Conservation (phyloP, 2,888 invertebrate genomes). For the Azorinus chamasolen region DNA sequence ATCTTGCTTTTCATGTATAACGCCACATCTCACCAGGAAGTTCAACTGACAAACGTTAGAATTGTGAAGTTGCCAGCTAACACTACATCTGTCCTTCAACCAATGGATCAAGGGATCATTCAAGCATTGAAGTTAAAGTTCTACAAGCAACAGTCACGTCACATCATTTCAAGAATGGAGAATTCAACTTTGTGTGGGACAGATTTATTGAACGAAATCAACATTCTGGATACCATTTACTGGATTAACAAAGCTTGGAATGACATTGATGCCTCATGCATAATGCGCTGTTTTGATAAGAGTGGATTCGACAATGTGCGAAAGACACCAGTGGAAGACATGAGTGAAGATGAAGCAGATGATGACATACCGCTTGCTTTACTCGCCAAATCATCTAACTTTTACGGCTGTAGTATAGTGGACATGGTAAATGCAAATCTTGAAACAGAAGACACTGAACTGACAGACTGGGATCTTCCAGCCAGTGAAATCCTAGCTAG, state of each 20-base stretch:
- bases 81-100: slow-evolving; percentile 21
- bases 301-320: slow-evolving; percentile 15
- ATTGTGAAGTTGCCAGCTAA: slow-evolving; percentile 25
- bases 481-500: not conserved
- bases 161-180: slow-evolving; percentile 16
- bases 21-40: slow-evolving; percentile 6
- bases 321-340: not conserved
- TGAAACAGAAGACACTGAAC: not conserved
- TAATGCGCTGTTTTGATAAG: slow-evolving; percentile 17
- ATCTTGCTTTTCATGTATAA: slow-evolving; percentile 20
- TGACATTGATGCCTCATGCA: slow-evolving; percentile 7
- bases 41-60: slow-evolving; percentile 9
- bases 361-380: not conserved
- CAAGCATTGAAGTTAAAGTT: slow-evolving; percentile 23
- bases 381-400: not conserved
- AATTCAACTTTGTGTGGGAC: slow-evolving; percentile 5
- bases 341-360: not conserved
- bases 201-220: slow-evolving; percentile 8
- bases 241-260: slow-evolving; percentile 25
- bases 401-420: not conserved
- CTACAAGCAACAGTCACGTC: slow-evolving; percentile 13
- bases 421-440: not conserved
- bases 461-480: slow-evolving; percentile 3
- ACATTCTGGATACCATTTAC: slow-evolving; percentile 13
- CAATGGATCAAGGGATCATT: slow-evolving; percentile 26